phyloP scores from a whole-genome alignment of 2,113 vertebrate species.

The Oncorhynchus mykiss region DNA sequence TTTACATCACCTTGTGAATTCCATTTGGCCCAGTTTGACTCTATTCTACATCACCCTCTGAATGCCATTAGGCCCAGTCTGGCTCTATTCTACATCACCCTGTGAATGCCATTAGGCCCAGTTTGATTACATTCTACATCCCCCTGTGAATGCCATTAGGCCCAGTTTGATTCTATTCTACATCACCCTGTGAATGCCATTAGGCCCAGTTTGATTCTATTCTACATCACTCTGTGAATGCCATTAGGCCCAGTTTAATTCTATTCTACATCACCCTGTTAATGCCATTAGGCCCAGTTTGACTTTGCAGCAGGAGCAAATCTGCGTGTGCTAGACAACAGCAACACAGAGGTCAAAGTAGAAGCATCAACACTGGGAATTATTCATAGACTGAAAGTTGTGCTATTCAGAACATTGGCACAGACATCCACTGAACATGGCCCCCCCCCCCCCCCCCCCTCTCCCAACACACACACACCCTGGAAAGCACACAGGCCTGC shows the following conservation, averaged over 20 bases:
- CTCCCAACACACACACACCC: slow-evolving; percentile 1
- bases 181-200: too few relatives aligned
- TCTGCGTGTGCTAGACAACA: slow-evolving; percentile 53
- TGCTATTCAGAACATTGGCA: slow-evolving; percentile 58
- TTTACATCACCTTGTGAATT: too few relatives aligned
- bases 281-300: background rate
- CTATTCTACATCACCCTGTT: too few relatives aligned
- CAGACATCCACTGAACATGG: slow-evolving; percentile 53
- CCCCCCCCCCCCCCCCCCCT: slow-evolving; percentile 10
- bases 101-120: background rate
- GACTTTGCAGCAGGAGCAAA: slow-evolving; percentile 30
- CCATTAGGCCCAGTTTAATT: background rate
- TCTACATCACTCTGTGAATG: too few relatives aligned
- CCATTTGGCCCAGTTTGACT: background rate
- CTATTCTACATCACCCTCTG: too few relatives aligned
- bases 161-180: too few relatives aligned
- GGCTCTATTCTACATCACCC: background rate
- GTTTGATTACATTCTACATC: background rate
- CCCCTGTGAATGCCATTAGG: too few relatives aligned
- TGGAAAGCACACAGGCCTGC: slow-evolving; percentile 9
- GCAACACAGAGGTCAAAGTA: slow-evolving; percentile 58
- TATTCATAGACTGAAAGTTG: slow-evolving; percentile 68
- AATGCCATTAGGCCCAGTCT: background rate
- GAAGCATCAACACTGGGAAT: slow-evolving; percentile 73
- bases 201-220: too few relatives aligned